Evolutionary conservation across 2,113 vertebrate species (phyloP).

Genomic region (Hipposideros armiger): DNA sequence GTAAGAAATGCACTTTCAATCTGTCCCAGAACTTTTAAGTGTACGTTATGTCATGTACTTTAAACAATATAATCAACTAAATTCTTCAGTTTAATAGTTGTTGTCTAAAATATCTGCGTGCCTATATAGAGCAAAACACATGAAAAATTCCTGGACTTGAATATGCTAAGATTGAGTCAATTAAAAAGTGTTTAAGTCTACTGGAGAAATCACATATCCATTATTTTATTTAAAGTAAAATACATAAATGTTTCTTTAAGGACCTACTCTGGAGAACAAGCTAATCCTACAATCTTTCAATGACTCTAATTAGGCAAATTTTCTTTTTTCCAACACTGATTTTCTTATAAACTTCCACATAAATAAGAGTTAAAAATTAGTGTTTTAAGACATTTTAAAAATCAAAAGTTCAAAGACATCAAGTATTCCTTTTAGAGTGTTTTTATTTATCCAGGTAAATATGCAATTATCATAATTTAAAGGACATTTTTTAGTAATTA

Average conservation of each 20-base stretch:
- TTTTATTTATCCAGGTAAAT: constrained; percentile 51
- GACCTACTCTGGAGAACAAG: constrained; percentile 90
- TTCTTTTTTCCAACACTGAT: neutral
- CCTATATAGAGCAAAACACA: neutral
- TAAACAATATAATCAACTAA: neutral
- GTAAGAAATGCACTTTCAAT: neutral
- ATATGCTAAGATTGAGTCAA: neutral
- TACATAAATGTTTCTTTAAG: constrained; percentile 43
- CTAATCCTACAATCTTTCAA: constrained; percentile 91
- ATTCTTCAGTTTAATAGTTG: neutral
- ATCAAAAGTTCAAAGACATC: neutral
- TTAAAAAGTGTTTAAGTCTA: neutral
- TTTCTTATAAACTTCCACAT: neutral
- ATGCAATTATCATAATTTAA: neutral
- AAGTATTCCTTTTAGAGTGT: neutral
- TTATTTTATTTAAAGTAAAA: neutral
- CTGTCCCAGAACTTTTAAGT: neutral
- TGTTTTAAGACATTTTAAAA: neutral
- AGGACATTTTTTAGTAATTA: constrained; percentile 13
- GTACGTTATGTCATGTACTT: neutral
- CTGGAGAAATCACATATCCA: neutral
- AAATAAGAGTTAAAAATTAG: constrained; percentile 22
- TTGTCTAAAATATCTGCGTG: neutral
- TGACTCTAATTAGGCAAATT: constrained; percentile 85
- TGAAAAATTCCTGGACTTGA: neutral